Evolutionary conservation across 2,888 invertebrate species (phyloP).

Genomic region (Lithophane socia): DNA sequence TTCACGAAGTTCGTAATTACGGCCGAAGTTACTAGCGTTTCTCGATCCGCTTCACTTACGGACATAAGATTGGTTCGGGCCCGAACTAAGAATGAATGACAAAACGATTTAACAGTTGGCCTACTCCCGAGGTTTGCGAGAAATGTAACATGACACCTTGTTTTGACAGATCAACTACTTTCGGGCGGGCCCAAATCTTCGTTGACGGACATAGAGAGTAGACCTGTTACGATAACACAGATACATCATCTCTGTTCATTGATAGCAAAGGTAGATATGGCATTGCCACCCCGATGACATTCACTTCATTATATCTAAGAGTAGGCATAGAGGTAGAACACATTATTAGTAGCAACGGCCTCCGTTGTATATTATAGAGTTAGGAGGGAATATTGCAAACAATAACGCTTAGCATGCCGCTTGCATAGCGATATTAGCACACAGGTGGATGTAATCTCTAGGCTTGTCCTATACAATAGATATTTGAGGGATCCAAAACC

Average conservation of each 20-base stretch:
- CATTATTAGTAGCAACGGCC: background rate
- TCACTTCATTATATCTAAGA: background rate
- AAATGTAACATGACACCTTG: no score
- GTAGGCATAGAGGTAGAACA: background rate
- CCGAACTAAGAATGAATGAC: no score
- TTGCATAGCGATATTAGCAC: slow-evolving; percentile 21
- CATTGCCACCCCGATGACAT: slow-evolving; percentile 11
- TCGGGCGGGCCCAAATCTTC: no score
- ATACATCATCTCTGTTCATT: background rate
- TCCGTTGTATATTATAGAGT: background rate
- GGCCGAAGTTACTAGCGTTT: fast-evolving
- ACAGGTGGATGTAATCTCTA: slow-evolving; percentile 16
- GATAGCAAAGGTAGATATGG: background rate
- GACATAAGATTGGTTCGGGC: background rate
- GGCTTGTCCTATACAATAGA: background rate
- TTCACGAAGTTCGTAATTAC: fast-evolving
- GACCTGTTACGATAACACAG: background rate
- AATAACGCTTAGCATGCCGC: slow-evolving; percentile 7
- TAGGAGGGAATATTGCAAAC: slow-evolving; percentile 25
- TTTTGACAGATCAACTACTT: no score
- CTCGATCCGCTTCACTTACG: background rate
- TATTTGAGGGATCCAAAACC: background rate
- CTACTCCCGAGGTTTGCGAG: no score
- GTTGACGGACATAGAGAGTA: background rate
- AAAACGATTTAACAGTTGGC: no score